phyloP scores from a whole-genome alignment of 2,797 vertebrate genomes.

The Leptodactylus fallax region DNA sequence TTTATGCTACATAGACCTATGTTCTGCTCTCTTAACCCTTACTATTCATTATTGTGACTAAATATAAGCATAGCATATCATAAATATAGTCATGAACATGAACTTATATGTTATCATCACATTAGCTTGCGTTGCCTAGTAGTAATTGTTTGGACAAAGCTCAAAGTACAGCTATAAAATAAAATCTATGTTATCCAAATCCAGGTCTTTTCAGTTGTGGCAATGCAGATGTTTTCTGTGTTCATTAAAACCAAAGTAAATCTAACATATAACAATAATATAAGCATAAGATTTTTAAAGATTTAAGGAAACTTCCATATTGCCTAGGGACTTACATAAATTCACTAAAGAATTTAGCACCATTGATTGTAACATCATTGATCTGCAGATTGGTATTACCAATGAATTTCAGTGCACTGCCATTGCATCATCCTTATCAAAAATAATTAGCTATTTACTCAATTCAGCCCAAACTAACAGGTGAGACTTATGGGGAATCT shows the following conservation, averaged over 20 bases:
- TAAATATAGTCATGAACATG: no score
- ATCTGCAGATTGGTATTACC: neutral
- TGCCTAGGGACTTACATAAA: neutral
- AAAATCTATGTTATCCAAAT: no score
- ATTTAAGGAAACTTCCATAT: neutral
- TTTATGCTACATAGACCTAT: neutral
- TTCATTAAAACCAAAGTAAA: neutral
- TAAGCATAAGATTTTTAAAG: neutral
- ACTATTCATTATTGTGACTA: neutral
- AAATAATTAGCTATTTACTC: neutral
- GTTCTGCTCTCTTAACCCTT: neutral
- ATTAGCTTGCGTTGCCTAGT: neutral
- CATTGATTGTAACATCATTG: conserved; percentile 12
- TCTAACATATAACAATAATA: neutral
- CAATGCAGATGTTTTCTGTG: no score
- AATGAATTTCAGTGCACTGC: conserved; percentile 20
- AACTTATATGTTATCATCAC: neutral
- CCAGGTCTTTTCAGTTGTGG: no score
- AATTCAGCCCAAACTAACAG: neutral
- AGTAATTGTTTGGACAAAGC: neutral
- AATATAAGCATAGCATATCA: neutral
- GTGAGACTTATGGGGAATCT: neutral
- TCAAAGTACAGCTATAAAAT: neutral
- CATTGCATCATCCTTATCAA: conserved; percentile 10
- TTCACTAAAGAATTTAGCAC: conserved; percentile 10